These are phyloP conservation scores for Chitala chitala DNA, from an alignment of 2,113 vertebrate species.

Conservation along the genomic window DNA sequence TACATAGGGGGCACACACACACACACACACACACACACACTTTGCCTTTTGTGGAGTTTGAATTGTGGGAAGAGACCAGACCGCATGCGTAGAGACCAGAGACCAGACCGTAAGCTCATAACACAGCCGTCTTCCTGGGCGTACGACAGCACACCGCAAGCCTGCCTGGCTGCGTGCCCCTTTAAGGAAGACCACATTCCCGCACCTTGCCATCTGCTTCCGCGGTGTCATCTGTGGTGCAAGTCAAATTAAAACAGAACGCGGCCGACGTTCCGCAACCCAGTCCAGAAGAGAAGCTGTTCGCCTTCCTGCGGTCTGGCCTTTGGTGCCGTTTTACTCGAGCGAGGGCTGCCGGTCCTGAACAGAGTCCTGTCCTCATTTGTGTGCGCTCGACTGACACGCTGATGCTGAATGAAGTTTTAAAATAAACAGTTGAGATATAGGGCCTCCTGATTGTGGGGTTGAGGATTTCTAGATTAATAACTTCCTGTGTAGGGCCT, in stretches of 20 bases:
- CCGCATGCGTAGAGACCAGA: no score
- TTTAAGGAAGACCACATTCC: constrained; percentile 5
- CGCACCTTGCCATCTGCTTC: constrained; percentile 5
- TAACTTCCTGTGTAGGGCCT: constrained; percentile 67
- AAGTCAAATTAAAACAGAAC: constrained; percentile 15
- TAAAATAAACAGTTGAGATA: constrained; percentile 45
- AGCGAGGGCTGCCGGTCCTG: no score
- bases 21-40: neutral
- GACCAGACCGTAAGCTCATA: no score
- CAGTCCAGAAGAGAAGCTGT: neutral
- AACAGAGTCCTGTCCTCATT: neutral
- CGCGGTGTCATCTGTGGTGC: constrained; percentile 5
- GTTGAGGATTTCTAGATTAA: constrained; percentile 64
- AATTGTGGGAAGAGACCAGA: neutral
- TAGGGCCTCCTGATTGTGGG: constrained; percentile 61
- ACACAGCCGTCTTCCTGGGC: no score
- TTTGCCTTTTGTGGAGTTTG: neutral
- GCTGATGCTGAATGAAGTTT: constrained; percentile 44
- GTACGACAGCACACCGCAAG: no score
- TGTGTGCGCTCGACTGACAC: constrained; percentile 44
- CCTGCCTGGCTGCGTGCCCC: neutral
- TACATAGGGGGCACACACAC: no score
- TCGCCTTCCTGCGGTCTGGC: constrained; percentile 11
- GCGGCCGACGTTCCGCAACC: neutral
- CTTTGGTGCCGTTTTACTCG: no score